Base-by-base conservation (phyloP, 2,888 invertebrate species). In the Ophion slaviceki region DNA sequence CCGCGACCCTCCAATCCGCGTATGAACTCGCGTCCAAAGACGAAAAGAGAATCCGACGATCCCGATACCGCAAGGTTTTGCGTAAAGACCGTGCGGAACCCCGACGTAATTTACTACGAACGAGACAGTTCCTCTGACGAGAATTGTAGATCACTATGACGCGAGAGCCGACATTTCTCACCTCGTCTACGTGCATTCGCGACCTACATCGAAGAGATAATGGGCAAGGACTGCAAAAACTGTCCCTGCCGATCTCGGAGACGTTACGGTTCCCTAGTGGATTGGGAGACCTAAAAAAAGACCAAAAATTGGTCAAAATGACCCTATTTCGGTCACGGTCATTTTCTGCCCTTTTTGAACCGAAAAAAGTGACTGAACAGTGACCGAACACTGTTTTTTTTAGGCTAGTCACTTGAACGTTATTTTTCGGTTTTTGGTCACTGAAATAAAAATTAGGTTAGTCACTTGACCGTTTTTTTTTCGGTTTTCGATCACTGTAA, bases 161-260 rank as follows among this genome's bases (percentile, higher is more conserved):
- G 70, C 10, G 70, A 53, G 4, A 53, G 53, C 28, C 28, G 70
- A 70, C 53, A 70, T 53, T 70, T 53, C 47, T 70, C 70, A 20
- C 70, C 53, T 2, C 53, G 20, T 20, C 47, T 28, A 14, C 47
- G 70, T 10, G 47, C 20, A 7, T 53, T 20, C 24, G 24, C 47
- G 1, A 28, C 47, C 66, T 66, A 17, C 6, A 66, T 36, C 2
- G 66, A 66, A 6, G 6, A 36, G 3, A 1, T 47, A 10, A 10
- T 36, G 14, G 47, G 70, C 28, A 4, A 14, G 24, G 40, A 45
- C 0, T 53, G 70, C 17, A 11, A 2, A 40, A 45, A 70, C 47
- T 47, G 10, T 24, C 24, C 2, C 24, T 24, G 24, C 24, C 47
- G 8, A 53, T 6, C 14, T 5, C 32, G 4, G 45, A 1, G 4